phyloP scores from a whole-genome alignment of 2,888 invertebrate species.

The Escarpia spicata region DNA sequence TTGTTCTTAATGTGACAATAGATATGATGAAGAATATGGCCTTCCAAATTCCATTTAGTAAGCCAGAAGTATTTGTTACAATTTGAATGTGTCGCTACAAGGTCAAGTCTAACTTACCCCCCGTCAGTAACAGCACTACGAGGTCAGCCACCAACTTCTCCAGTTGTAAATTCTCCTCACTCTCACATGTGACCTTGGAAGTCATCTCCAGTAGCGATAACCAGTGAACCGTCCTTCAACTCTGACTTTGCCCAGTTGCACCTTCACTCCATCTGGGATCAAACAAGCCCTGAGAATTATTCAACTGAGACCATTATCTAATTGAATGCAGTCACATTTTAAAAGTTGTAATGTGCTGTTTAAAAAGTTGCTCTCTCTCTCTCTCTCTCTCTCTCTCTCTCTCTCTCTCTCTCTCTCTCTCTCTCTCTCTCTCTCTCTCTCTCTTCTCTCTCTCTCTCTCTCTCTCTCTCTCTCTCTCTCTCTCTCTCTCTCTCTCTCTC shows the following conservation, averaged over 20 bases:
- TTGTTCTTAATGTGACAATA: too few relatives aligned
- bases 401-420: too few relatives aligned
- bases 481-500: too few relatives aligned
- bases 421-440: too few relatives aligned
- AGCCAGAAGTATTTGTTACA: too few relatives aligned
- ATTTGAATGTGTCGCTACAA: neutral
- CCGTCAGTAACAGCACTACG: conserved; percentile 84
- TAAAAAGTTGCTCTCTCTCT: too few relatives aligned
- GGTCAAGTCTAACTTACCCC: conserved; percentile 72
- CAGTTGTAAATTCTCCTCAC: conserved; percentile 76
- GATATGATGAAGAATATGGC: too few relatives aligned
- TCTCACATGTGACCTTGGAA: conserved; percentile 73
- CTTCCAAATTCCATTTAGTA: too few relatives aligned
- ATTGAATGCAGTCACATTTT: neutral
- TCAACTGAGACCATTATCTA: neutral
- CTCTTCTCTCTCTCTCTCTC: too few relatives aligned
- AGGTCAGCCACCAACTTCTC: conserved; percentile 88
- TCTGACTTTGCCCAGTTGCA: conserved; percentile 81
- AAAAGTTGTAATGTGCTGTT: too few relatives aligned
- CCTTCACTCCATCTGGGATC: conserved; percentile 79
- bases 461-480: too few relatives aligned
- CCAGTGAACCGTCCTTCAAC: conserved; percentile 76
- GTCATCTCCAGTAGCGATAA: conserved; percentile 78
- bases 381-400: too few relatives aligned
- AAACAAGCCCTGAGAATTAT: conserved; percentile 30